Conservation (phyloP, 2,113 vertebrate species). For the Cyrtonyx montezumae region DNA sequence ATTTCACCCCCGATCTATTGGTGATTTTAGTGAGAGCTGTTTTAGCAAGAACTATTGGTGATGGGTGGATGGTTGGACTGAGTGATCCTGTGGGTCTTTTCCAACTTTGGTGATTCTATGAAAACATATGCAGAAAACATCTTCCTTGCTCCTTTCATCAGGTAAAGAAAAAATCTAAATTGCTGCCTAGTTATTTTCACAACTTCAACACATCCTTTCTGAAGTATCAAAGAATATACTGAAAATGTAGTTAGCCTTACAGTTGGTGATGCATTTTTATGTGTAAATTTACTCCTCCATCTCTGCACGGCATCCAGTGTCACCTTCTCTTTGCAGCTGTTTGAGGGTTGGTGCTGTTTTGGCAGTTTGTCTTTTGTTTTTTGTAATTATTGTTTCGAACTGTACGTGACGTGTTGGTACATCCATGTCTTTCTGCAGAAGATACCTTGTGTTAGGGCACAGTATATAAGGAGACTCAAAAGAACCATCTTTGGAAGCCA, state of each 20-base stretch:
- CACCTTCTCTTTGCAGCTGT: neutral
- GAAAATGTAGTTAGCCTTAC: neutral
- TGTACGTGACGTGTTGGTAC: neutral
- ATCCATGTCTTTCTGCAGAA: neutral
- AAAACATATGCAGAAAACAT: neutral
- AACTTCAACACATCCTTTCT: neutral
- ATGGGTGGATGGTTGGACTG: too few species aligned
- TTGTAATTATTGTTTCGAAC: neutral
- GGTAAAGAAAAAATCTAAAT: neutral
- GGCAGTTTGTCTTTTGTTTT: neutral
- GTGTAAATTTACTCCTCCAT: neutral
- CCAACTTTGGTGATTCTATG: too few species aligned
- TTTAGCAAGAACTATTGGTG: too few species aligned
- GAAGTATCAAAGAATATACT: neutral
- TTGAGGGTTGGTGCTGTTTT: neutral
- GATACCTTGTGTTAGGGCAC: neutral
- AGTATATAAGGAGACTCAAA: neutral
- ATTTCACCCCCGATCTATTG: neutral
- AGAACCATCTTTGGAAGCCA: neutral
- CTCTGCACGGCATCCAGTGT: neutral
- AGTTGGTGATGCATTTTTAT: accelerated
- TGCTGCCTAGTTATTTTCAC: neutral
- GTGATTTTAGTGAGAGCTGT: too few species aligned
- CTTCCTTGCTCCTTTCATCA: neutral
- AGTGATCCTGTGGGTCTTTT: too few species aligned